phyloP scores from a whole-genome alignment of 2,113 vertebrate species.

The Chionis minor region DNA sequence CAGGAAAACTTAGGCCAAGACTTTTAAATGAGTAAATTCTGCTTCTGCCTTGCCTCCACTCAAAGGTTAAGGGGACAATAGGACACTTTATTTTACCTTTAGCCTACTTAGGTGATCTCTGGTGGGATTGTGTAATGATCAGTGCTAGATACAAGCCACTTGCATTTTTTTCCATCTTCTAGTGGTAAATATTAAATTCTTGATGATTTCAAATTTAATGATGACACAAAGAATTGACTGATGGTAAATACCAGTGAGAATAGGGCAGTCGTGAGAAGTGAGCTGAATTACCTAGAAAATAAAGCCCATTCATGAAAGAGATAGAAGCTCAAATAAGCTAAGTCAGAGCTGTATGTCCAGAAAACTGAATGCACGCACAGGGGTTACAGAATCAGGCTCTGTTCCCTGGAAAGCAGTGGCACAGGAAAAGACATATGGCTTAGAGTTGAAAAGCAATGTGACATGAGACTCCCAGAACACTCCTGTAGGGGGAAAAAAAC shows the following conservation, averaged over 20 bases:
- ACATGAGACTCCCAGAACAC: not conserved
- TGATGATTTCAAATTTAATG: not conserved
- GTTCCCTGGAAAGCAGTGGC: not conserved
- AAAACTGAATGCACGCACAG: not conserved
- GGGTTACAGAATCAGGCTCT: not conserved
- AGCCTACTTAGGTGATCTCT: not conserved
- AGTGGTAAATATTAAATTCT: not conserved
- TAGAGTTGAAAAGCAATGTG: not conserved
- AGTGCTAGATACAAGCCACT: not conserved
- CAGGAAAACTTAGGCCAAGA: not conserved
- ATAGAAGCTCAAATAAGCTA: not conserved
- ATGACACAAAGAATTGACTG: not conserved
- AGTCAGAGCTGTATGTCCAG: not conserved
- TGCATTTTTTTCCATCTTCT: not conserved
- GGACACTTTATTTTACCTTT: not conserved
- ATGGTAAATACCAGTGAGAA: not conserved
- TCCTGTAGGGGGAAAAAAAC: not conserved
- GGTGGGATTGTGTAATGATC: not conserved
- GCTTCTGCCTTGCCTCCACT: not conserved
- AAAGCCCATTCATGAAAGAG: not conserved
- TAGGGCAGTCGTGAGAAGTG: not conserved
- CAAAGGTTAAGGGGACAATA: not conserved
- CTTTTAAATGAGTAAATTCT: not conserved
- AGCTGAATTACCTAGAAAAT: not conserved
- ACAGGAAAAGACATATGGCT: not conserved